Base-by-base conservation (phyloP, 1,140 invertebrate species). In the Drosophila carrolli region DNA sequence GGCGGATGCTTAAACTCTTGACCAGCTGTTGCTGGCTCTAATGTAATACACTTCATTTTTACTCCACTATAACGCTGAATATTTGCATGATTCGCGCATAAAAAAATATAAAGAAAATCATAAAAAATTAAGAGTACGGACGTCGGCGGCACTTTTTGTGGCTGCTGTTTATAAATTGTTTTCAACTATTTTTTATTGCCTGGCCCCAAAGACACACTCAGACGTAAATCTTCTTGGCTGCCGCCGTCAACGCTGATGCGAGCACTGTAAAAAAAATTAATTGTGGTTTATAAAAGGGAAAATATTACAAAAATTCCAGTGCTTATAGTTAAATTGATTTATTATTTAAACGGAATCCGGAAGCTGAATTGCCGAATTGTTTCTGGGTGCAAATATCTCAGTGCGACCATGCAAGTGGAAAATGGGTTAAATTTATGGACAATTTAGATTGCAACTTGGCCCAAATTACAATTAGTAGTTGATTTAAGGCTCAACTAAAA, bases 111-210 rank as follows among this genome's bases (percentile, higher is more conserved):
- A 11, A 38, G 23, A 23, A 40, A 47, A 41, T 19, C 16, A 35
- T 35, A 35, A 71, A 56, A 71, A 71, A 27, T 37, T 27, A 19
- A 66, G 23, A 65, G 50, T 35, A n/a, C 2, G 27, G 14, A 7
- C 1, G 13, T 23, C 8, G 23, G 32, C 48, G 65, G 63, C 43
- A 10, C 11, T 43, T 53, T 48, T 46, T 23, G 13, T 55, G 29
- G 27, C 51, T 55, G 23, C 50, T 70, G 41, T 40, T 67, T 70
- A 27, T 57, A 68, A 79, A 79, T 80, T 80, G 58, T 75, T 75
- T 80, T 70, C 37, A 59, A 80, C 78, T 81, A 80, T 47, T 68
- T 67, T 80, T 75, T 80, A 81, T 80, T 50, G 59, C 55, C 72
- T 37, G 60, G 58, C 72, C 61, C 32, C 50, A 79, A 51, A 63